Conservation (phyloP, 2,113 vertebrate genomes). For the Hippocampus mohnikei region DNA sequence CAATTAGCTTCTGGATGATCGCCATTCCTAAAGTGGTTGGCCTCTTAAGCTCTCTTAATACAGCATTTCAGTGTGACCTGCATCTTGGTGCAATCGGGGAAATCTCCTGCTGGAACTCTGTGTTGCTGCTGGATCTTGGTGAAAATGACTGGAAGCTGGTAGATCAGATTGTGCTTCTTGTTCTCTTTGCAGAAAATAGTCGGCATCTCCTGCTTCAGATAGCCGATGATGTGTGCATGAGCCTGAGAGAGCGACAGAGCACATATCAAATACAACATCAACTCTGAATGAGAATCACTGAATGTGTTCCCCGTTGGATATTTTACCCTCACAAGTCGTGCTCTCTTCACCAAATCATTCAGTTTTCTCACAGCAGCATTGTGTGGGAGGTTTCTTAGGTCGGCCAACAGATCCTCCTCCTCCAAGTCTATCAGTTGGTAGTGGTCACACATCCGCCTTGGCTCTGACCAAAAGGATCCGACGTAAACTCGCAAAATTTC, state of each 20-base stretch:
- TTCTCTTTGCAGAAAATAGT: constrained; percentile 82
- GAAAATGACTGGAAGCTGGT: constrained; percentile 82
- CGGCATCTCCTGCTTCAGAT: constrained; percentile 87
- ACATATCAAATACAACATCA: neutral
- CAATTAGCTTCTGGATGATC: neutral
- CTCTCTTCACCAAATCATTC: constrained; percentile 86
- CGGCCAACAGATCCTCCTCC: constrained; percentile 83
- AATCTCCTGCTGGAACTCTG: constrained; percentile 83
- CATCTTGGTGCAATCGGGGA: constrained; percentile 86
- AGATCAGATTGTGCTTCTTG: constrained; percentile 85
- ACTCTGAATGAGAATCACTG: neutral
- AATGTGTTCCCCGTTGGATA: neutral
- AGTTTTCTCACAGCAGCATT: constrained; percentile 83
- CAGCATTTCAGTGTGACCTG: constrained; percentile 68
- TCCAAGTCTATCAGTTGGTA: constrained; percentile 83
- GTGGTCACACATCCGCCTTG: constrained; percentile 78
- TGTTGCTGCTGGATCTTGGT: constrained; percentile 83
- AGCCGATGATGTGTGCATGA: constrained; percentile 84
- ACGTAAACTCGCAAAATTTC: constrained; percentile 87
- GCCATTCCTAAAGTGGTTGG: neutral
- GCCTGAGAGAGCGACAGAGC: constrained; percentile 66
- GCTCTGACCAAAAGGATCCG: constrained; percentile 88
- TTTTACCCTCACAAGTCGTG: constrained; percentile 81
- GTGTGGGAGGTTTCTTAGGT: constrained; percentile 84
- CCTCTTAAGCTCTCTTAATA: neutral